Evolutionary conservation across 2,797 vertebrate species (phyloP).

Genomic region (Danio jaintianensis): DNA sequence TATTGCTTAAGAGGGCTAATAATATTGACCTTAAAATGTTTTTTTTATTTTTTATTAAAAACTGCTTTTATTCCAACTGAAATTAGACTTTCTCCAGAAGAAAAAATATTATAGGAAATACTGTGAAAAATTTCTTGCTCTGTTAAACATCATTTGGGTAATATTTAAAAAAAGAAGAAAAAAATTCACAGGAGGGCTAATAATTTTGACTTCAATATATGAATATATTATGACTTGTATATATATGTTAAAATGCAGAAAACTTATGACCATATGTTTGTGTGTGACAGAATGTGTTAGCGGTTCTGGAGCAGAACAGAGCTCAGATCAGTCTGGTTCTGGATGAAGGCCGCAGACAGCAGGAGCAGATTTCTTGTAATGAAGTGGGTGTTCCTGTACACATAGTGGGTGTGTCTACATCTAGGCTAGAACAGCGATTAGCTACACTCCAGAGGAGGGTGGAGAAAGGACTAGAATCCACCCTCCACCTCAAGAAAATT

Average conservation of each 20-base stretch:
- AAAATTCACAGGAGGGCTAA: too few species aligned
- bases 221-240: too few species aligned
- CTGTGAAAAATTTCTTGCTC: too few species aligned
- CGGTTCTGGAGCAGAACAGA: constrained; percentile 74
- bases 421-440: constrained; percentile 79
- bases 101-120: too few species aligned
- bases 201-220: too few species aligned
- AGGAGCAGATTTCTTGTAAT: constrained; percentile 56
- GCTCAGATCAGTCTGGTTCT: constrained; percentile 75
- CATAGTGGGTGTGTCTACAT: constrained; percentile 73
- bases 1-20: too few species aligned
- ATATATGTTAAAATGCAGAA: background rate
- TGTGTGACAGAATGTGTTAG: constrained; percentile 76
- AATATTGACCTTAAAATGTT: too few species aligned
- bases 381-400: constrained; percentile 40
- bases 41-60: too few species aligned
- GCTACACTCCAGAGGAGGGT: constrained; percentile 73
- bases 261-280: constrained; percentile 22
- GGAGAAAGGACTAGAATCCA: constrained; percentile 70
- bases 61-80: too few species aligned
- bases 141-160: too few species aligned
- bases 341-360: constrained; percentile 79
- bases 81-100: too few species aligned
- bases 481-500: constrained; percentile 75
- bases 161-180: too few species aligned